Base-by-base conservation (phyloP, 2,888 invertebrate genomes). In the Uropetala carovei region DNA sequence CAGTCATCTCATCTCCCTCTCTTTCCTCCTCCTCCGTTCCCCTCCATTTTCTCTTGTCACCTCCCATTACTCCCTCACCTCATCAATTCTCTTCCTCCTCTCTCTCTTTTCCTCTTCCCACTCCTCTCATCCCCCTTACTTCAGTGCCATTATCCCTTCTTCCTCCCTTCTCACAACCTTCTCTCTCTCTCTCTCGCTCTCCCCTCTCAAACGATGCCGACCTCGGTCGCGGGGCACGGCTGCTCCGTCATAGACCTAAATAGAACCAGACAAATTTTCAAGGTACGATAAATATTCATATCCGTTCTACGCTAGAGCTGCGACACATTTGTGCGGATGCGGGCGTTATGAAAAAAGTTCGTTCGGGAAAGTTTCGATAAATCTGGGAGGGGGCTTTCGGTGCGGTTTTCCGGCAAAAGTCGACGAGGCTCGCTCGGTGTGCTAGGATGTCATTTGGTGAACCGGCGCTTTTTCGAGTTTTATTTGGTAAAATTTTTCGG, bases 231-330 rank as follows among this genome's bases (percentile, higher is more conserved):
- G 13, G 75, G 75, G 75, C 22, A 75, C 75, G 75, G 27, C 75
- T 75, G 75, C 75, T n/a, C n/a, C n/a, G 75, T 75, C 75, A 75
- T 14, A 27, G 75, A 75, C 27, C 27, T 75, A 75, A 75, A 27
- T 75, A 75, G 75, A 75, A 27, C 75, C 75, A 75, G 75, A 75
- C 27, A 75, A 5, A 27, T 75, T 75, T 75, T 75, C 75, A 75
- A 75, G 22, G 75, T 11, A 27, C 75, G 68, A 68, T 68, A 68
- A 68, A 68, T 75, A 75, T 75, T 75, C 75, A 75, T 75, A 14
- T 75, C 13, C 13, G 75, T 27, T 75, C 75, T n/a, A 75, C 75
- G 10, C 9, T 9, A 22, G 75, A 27, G 11, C 27, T 18, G 75
- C 16, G 75, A 75, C 22, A 27, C 27, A 27, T 27, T 75, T 27